Base-by-base conservation (phyloP, 2,113 vertebrate genomes). In the Nycticorax nycticorax region DNA sequence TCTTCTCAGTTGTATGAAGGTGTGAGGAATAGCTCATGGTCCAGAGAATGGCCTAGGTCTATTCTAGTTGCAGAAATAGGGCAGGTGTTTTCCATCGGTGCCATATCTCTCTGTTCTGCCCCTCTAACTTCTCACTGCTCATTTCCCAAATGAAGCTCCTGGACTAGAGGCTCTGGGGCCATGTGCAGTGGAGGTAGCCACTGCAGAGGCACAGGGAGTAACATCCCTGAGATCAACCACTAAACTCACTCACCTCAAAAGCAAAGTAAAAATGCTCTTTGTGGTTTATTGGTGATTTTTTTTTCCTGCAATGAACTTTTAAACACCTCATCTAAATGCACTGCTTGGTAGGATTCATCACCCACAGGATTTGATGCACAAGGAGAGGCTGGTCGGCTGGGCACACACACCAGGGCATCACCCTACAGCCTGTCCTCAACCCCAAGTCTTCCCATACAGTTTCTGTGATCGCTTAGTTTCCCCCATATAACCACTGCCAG, bases 351-450 rank as follows among this genome's bases (percentile, higher is more conserved):
- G 59, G 60, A 66, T 56, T 72, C 1, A 2, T 8, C 62, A 88
- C 33, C n/a, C 19, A 3, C 30, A 30, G 30, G 9, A 30, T 81
- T 59, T 0, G 0, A 45, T 20, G 47, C 33, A 39, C 6, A 20
- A 41, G 20, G 16, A 37, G 32, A 72, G 14, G 26, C 26, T 68
- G 41, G 7, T 48, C 27, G 56, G 28, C 43, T 83, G 72, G 20
- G 43, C 14, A 33, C 7, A 32, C 32, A 18, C 0, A 35, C 8
- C 45, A 56, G 45, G 15, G 21, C 35, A 73, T 68, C 33, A 30
- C 32, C 16, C 35, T 50, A 43, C 57, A 77, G 37, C 62, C 73
- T 69, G 4, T 13, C 30, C 26, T 83, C 5, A 0, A 26, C 26
- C 33, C 14, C 17, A 53, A 12, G 12, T 52, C 72, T 53, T 56